A percentile compares a stretch with the other conserved stretches of the same genome.
These are phyloP conservation scores for Intellagama lesueurii DNA, from an alignment of 2,797 vertebrate genomes.

Conservation along the genomic window DNA sequence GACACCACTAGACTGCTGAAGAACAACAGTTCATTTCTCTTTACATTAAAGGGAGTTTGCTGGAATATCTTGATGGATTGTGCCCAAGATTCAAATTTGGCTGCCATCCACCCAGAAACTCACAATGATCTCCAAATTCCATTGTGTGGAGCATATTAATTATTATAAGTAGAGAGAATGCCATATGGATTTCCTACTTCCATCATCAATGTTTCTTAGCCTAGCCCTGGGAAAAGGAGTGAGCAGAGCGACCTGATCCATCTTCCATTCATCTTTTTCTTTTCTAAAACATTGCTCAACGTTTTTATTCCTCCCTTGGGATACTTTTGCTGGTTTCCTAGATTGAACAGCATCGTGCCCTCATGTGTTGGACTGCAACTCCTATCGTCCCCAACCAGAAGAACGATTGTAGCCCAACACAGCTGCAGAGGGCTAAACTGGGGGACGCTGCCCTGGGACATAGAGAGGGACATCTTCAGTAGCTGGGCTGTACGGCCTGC, in stretches of 20 bases:
- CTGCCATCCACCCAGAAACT: not conserved
- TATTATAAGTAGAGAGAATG: not conserved
- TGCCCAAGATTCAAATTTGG: not conserved
- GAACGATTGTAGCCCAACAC: not conserved
- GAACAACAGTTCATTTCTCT: not conserved
- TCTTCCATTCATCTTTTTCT: no score
- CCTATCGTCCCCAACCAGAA: not conserved
- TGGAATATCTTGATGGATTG: not conserved
- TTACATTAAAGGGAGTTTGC: not conserved
- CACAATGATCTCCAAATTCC: not conserved
- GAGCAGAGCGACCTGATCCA: no score
- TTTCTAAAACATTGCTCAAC: not conserved
- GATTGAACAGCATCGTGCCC: not conserved
- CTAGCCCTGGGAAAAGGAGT: not conserved
- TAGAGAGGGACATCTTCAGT: not conserved
- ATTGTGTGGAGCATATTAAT: not conserved
- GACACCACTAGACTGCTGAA: not conserved
- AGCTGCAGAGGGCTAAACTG: no score
- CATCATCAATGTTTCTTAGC: not conserved
- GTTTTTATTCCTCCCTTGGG: not conserved
- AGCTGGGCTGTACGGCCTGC: not conserved
- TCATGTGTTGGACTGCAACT: not conserved
- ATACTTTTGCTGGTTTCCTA: not conserved
- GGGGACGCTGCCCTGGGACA: not conserved
- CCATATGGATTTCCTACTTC: not conserved